These are phyloP conservation scores for Chrysolina americana DNA, from an alignment of 2,888 invertebrate genomes.

Conservation along the genomic window DNA sequence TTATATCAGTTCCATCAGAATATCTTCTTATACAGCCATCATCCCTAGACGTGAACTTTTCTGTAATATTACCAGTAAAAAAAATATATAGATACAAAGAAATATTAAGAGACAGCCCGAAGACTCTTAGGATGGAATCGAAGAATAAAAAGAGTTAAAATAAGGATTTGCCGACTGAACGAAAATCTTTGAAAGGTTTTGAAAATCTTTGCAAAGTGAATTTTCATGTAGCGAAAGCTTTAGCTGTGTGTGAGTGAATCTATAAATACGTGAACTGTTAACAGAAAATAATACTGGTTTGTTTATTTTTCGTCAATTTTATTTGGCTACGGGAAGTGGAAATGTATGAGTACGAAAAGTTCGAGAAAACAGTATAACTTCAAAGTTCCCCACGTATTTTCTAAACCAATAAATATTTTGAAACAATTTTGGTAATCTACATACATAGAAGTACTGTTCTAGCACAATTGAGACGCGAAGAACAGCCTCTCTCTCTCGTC, in stretches of 20 bases:
- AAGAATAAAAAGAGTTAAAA: slow-evolving; percentile 48
- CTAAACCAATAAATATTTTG: no score
- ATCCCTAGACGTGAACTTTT: slow-evolving; percentile 12
- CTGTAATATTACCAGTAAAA: slow-evolving; percentile 35
- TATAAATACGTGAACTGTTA: slow-evolving; percentile 38
- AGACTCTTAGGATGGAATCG: slow-evolving; percentile 22
- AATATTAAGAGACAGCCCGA: slow-evolving; percentile 39
- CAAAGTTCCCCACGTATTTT: no score
- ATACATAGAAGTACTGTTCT: no score
- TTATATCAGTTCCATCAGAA: neutral
- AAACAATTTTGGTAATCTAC: no score
- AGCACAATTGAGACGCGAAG: no score
- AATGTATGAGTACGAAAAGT: no score
- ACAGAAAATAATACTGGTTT: slow-evolving; percentile 28
- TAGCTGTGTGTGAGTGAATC: slow-evolving; percentile 46
- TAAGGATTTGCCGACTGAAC: slow-evolving; percentile 48
- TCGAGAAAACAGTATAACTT: no score
- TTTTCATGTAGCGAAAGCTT: slow-evolving; percentile 55
- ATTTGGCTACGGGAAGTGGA: neutral
- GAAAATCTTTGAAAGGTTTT: slow-evolving; percentile 56
- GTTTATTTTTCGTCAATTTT: slow-evolving; percentile 4
- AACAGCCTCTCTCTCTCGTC: no score
- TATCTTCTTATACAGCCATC: slow-evolving; percentile 7
- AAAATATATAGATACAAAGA: slow-evolving; percentile 36
- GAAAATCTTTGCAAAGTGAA: slow-evolving; percentile 55